These are phyloP conservation scores for Lepilemur ruficaudatus DNA, from an alignment of 2,797 vertebrate species.

Conservation along the genomic window DNA sequence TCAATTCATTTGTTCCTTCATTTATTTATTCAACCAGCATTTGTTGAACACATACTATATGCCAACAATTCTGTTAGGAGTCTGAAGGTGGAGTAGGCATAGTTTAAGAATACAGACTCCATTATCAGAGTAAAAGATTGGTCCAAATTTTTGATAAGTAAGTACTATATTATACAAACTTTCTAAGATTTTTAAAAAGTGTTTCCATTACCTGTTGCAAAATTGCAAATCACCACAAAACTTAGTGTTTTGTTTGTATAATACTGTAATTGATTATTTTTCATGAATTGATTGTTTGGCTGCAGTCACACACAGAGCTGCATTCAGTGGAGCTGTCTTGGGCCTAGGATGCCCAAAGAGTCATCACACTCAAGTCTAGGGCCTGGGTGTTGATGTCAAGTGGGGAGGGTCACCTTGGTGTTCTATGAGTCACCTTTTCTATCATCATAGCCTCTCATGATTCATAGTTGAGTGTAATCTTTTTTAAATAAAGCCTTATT, in stretches of 20 bases:
- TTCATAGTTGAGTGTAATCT: not conserved
- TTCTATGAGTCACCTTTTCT: not conserved
- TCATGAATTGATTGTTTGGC: not conserved
- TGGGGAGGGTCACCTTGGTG: not conserved
- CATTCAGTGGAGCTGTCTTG: not conserved
- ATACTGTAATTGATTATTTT: not conserved
- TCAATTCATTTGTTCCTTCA: not conserved
- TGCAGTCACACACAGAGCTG: not conserved
- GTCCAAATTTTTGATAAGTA: not conserved
- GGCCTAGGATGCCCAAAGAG: not conserved
- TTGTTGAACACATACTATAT: not conserved
- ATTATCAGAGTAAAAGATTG: not conserved
- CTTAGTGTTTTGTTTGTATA: too few species aligned
- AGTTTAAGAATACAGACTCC: not conserved
- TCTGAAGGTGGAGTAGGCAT: not conserved
- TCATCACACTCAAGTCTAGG: not conserved
- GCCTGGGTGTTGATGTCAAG: not conserved
- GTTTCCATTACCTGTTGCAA: not conserved
- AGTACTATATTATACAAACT: not conserved
- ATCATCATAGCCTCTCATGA: not conserved
- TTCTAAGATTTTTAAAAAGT: not conserved
- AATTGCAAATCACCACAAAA: not conserved
- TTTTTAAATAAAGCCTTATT: not conserved
- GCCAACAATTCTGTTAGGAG: not conserved
- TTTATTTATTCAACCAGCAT: not conserved